Conservation (phyloP, 1,140 invertebrate species). For the Forficula auricularia region DNA sequence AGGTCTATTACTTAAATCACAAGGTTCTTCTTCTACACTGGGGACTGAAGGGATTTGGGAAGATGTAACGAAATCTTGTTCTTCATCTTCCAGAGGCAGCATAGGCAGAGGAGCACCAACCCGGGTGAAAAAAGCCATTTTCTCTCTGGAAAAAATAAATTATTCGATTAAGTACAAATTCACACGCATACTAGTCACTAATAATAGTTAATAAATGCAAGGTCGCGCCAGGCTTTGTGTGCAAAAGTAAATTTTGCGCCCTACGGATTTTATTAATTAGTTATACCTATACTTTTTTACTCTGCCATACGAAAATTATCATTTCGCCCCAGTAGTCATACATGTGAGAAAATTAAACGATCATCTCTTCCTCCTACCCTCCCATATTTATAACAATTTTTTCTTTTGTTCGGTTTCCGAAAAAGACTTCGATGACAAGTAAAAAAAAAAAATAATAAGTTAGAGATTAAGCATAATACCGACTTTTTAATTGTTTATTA, state of each 20-base stretch:
- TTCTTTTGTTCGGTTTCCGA: too few relatives aligned
- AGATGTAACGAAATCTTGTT: conserved; percentile 6
- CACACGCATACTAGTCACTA: not conserved
- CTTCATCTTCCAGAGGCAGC: conserved; percentile 44
- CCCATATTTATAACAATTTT: too few relatives aligned
- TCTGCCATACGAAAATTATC: not conserved
- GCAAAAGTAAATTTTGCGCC: not conserved
- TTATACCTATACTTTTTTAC: not conserved
- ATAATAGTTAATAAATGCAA: not conserved
- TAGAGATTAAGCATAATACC: too few relatives aligned
- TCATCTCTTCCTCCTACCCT: too few relatives aligned
- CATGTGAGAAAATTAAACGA: too few relatives aligned
- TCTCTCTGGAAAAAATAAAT: conserved; percentile 49
- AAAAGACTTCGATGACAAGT: too few relatives aligned
- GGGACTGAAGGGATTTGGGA: conserved; percentile 14
- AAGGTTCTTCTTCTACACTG: conserved; percentile 9
- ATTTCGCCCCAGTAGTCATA: not conserved
- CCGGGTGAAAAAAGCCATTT: conserved; percentile 86
- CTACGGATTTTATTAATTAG: not conserved
- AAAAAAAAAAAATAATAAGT: too few relatives aligned
- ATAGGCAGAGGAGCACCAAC: conserved; percentile 58
- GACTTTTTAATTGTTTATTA: too few relatives aligned
- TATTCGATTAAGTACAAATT: not conserved
- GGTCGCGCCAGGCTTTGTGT: not conserved
- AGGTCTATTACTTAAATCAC: conserved; percentile 8